Conservation (phyloP, 2,888 invertebrate species). For the Oscheius sp. region DNA sequence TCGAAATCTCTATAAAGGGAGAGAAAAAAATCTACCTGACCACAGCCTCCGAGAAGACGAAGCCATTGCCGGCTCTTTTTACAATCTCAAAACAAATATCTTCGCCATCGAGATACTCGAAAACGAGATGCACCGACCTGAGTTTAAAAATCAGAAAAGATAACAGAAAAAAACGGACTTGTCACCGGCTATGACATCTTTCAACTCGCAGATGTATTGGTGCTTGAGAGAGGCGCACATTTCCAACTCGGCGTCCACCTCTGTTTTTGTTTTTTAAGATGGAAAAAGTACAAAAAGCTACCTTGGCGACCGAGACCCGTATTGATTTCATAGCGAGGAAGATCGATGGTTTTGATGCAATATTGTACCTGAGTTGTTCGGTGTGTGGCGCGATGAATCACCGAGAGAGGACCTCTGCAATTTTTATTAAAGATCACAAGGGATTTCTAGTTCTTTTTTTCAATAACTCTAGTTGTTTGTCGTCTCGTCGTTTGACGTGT, state of each 20-base stretch:
- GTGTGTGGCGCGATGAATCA: conserved; percentile 28
- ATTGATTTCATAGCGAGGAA: conserved; percentile 27
- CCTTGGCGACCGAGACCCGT: conserved; percentile 30
- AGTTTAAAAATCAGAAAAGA: conserved; percentile 8
- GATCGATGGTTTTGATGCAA: conserved; percentile 28
- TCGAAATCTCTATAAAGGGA: too few relatives aligned
- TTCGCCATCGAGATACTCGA: conserved; percentile 88
- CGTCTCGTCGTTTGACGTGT: too few relatives aligned
- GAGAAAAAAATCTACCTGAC: conserved; percentile 81
- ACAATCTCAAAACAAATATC: conserved; percentile 89
- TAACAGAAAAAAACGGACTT: not conserved
- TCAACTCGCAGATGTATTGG: conserved; percentile 94
- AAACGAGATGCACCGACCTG: conserved; percentile 54
- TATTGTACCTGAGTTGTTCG: conserved; percentile 26
- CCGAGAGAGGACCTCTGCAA: conserved; percentile 29
- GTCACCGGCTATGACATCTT: conserved; percentile 76
- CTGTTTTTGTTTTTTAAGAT: conserved; percentile 34
- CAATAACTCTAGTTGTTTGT: too few relatives aligned
- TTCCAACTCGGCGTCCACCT: conserved; percentile 91
- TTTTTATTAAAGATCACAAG: too few relatives aligned
- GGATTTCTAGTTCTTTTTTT: too few relatives aligned
- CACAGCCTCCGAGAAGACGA: conserved; percentile 98
- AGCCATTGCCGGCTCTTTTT: conserved; percentile 84
- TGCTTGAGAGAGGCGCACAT: conserved; percentile 96
- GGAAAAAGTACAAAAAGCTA: not conserved